Conservation (phyloP, 2,888 invertebrate species). For the Charanyca ferruginea region DNA sequence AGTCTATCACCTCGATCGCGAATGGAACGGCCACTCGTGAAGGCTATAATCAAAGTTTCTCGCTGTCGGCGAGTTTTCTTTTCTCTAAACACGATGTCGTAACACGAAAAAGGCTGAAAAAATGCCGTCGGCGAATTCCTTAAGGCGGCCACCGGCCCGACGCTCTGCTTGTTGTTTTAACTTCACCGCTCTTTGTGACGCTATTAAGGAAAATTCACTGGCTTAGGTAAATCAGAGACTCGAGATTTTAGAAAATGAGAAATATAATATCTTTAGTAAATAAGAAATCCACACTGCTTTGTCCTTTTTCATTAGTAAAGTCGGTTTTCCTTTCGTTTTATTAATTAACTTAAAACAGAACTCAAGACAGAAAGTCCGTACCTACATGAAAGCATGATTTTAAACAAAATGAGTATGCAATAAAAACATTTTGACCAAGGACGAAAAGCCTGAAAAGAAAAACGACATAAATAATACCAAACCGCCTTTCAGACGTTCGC, state of each 20-base stretch:
- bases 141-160: slow-evolving; percentile 75
- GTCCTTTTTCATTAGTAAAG: slow-evolving; percentile 21
- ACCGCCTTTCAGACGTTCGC: slow-evolving; percentile 31
- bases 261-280: slow-evolving; percentile 31
- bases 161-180: slow-evolving; percentile 83
- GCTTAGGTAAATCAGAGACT: slow-evolving; percentile 76
- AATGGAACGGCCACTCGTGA: slow-evolving; percentile 87
- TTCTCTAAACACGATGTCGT: slow-evolving; percentile 90
- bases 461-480: slow-evolving; percentile 44
- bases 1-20: slow-evolving; percentile 88
- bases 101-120: slow-evolving; percentile 89
- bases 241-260: slow-evolving; percentile 63
- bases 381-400: slow-evolving; percentile 4
- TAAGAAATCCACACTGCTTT: slow-evolving; percentile 38
- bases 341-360: slow-evolving; percentile 20
- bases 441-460: slow-evolving; percentile 42
- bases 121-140: slow-evolving; percentile 86
- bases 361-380: slow-evolving; percentile 15
- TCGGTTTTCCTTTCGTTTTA: slow-evolving; percentile 27
- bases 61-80: slow-evolving; percentile 88
- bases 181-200: slow-evolving; percentile 80
- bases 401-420: slow-evolving; percentile 26
- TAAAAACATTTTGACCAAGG: slow-evolving; percentile 37
- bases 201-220: slow-evolving; percentile 82
- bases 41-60: slow-evolving; percentile 90